Conservation (phyloP, 2,113 vertebrate genomes). For the Colistium nudipinnis region DNA sequence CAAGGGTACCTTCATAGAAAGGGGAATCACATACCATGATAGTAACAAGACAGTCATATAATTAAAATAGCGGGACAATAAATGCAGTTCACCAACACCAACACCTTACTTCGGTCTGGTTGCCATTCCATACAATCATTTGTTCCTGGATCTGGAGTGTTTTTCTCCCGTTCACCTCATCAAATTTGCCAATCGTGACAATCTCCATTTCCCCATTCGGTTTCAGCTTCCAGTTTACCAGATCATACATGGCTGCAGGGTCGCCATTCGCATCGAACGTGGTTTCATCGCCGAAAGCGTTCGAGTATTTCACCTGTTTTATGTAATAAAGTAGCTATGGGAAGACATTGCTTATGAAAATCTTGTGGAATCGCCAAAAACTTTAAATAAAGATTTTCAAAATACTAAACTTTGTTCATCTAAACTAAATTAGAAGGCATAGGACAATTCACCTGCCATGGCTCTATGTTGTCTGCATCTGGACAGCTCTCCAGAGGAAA, state of each 20-base stretch:
- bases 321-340: constrained; percentile 80
- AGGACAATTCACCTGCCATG: constrained; percentile 76
- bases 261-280: constrained; percentile 83
- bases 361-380: neutral
- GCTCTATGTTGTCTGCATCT: constrained; percentile 65
- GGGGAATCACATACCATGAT: constrained; percentile 18
- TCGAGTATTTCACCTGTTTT: constrained; percentile 74
- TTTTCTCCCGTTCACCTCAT: constrained; percentile 60
- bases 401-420: neutral
- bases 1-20: constrained; percentile 71
- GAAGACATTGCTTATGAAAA: neutral
- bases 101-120: constrained; percentile 61
- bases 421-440: neutral
- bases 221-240: constrained; percentile 80
- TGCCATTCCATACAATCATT: constrained; percentile 64
- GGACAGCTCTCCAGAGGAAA: constrained; percentile 70
- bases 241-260: constrained; percentile 81
- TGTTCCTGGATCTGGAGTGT: constrained; percentile 76
- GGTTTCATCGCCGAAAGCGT: constrained; percentile 76
- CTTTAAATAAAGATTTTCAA: neutral
- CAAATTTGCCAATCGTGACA: constrained; percentile 80
- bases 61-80: neutral
- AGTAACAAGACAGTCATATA: constrained; percentile 9
- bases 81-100: neutral
- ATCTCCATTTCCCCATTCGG: constrained; percentile 69